Conservation (phyloP, 2,888 invertebrate genomes). For the Doris montereyensis region DNA sequence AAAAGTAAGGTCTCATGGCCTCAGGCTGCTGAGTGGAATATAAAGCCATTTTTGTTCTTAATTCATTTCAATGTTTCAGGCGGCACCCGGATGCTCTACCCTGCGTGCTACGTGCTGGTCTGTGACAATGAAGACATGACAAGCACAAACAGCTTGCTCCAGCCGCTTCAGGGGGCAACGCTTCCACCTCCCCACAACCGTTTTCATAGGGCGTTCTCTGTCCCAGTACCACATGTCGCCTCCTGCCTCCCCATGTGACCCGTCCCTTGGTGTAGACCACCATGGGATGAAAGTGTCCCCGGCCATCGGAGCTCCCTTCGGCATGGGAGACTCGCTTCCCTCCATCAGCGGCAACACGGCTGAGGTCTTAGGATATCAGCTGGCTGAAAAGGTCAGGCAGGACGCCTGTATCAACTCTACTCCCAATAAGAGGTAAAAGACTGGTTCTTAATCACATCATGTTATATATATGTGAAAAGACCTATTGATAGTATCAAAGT, state of each 20-base stretch:
- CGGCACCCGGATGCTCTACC: constrained; percentile 95
- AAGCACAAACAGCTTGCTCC: constrained; percentile 37
- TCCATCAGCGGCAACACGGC: constrained; percentile 26
- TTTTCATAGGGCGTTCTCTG: constrained; percentile 41
- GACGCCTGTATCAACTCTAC: constrained; percentile 40
- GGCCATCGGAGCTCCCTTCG: constrained; percentile 34
- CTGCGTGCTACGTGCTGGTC: constrained; percentile 89
- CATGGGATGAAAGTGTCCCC: constrained; percentile 48
- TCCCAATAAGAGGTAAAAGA: constrained; percentile 35
- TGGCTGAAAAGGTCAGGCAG: constrained; percentile 42
- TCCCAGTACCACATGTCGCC: constrained; percentile 59
- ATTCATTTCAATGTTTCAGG: no score
- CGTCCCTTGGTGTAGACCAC: constrained; percentile 43
- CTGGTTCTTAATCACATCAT: no score
- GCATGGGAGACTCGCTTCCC: constrained; percentile 40
- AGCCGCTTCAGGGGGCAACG: constrained; percentile 31
- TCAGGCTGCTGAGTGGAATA: no score
- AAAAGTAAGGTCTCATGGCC: no score
- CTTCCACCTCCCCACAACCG: constrained; percentile 37
- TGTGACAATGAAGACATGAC: constrained; percentile 63
- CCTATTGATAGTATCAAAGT: no score
- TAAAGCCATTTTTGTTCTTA: no score
- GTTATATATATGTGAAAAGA: no score
- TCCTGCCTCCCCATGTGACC: constrained; percentile 66
- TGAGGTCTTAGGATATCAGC: constrained; percentile 41